phyloP scores from a whole-genome alignment of 2,888 invertebrate genomes.

The Eilema depressum region DNA sequence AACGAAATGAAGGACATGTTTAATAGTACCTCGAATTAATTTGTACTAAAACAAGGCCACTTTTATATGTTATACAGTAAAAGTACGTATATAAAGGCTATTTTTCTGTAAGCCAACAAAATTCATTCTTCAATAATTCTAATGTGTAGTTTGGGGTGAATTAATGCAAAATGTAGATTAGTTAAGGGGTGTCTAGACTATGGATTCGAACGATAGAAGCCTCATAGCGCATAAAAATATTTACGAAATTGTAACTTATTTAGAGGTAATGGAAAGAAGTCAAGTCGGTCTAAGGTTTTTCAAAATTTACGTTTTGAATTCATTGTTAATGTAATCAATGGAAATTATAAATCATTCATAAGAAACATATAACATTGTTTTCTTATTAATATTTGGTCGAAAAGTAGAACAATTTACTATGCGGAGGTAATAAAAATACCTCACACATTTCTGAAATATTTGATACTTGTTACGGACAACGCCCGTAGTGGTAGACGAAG shows the following conservation, averaged over 20 bases:
- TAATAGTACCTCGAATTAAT: conserved; percentile 54
- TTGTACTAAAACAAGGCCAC: conserved; percentile 55
- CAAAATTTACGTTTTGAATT: background rate
- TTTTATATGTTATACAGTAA: conserved; percentile 48
- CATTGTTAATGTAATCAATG: background rate
- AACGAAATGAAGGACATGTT: conserved; percentile 56
- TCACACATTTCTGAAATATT: conserved; percentile 23
- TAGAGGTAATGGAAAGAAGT: background rate
- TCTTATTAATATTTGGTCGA: conserved; percentile 1
- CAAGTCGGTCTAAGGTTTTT: background rate
- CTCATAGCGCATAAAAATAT: background rate
- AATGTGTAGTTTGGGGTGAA: background rate
- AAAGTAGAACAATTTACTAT: conserved; percentile 19
- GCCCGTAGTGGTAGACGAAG: conserved; percentile 9
- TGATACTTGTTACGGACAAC: conserved; percentile 22
- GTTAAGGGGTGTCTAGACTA: conserved; percentile 13
- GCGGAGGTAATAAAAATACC: conserved; percentile 26
- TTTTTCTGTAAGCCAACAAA: conserved; percentile 10
- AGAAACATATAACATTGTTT: conserved; percentile 7
- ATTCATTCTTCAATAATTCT: background rate
- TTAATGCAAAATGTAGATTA: conserved; percentile 12
- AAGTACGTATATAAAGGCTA: conserved; percentile 23
- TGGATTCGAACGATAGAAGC: background rate
- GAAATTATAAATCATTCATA: conserved; percentile 5
- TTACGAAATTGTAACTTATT: background rate